phyloP scores from a whole-genome alignment of 1,140 invertebrate species.

The Ephestia elutella region DNA sequence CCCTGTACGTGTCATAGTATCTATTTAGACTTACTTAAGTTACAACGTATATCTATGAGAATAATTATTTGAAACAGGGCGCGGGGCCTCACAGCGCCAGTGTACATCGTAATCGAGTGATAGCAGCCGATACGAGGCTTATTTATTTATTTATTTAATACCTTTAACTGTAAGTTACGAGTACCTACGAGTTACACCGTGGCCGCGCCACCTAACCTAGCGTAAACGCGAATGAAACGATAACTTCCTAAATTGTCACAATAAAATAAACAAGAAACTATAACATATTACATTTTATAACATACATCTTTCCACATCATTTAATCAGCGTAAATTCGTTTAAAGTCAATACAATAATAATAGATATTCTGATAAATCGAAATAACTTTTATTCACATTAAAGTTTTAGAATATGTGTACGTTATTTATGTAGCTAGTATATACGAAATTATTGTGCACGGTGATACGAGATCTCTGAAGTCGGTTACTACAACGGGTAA shows the following conservation, averaged over 20 bases:
- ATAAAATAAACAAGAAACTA: constrained; percentile 64
- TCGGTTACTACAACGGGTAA: constrained; percentile 3
- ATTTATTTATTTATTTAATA: constrained; percentile 45
- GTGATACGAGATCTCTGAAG: constrained; percentile 55
- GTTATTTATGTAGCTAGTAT: constrained; percentile 50
- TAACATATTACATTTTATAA: constrained; percentile 47
- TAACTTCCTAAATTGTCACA: constrained; percentile 64
- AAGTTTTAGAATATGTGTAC: constrained; percentile 71
- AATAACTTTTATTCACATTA: constrained; percentile 71
- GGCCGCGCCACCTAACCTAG: constrained; percentile 67
- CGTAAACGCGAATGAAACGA: constrained; percentile 63
- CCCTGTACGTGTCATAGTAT: constrained; percentile 69
- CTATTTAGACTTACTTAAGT: constrained; percentile 63
- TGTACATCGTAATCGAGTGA: constrained; percentile 35
- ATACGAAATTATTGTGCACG: constrained; percentile 59
- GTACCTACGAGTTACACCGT: constrained; percentile 55
- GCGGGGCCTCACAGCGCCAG: constrained; percentile 29
- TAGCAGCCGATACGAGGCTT: constrained; percentile 27
- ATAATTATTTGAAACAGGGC: constrained; percentile 42
- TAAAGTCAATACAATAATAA: constrained; percentile 60
- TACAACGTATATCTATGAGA: constrained; percentile 63
- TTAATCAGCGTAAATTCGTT: constrained; percentile 63
- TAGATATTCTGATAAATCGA: constrained; percentile 69
- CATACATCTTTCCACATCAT: constrained; percentile 33
- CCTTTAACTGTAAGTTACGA: constrained; percentile 42